These are phyloP conservation scores for Sapajus apella DNA, from an alignment of 2,113 vertebrate genomes.

Conservation along the genomic window DNA sequence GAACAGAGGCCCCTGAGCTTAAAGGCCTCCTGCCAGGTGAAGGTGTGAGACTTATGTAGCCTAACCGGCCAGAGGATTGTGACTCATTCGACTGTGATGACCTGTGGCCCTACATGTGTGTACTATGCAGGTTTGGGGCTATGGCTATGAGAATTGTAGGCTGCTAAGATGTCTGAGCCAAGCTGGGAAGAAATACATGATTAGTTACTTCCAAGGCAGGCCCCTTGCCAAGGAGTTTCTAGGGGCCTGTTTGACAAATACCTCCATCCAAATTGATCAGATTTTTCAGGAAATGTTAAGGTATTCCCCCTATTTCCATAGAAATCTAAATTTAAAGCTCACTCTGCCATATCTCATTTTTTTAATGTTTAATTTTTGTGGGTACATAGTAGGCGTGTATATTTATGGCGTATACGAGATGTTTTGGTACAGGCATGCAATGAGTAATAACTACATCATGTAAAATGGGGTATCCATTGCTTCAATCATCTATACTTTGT, in stretches of 20 bases:
- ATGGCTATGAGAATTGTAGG: neutral
- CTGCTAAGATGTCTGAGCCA: neutral
- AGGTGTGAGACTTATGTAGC: neutral
- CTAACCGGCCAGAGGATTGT: neutral
- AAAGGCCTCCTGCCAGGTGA: neutral
- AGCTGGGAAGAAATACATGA: neutral
- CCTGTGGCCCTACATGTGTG: neutral
- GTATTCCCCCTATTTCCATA: neutral
- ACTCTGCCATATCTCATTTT: neutral
- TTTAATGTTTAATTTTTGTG: no score
- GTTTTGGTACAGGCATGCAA: no score
- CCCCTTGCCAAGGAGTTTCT: neutral
- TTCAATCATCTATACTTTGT: no score
- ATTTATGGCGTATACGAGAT: no score
- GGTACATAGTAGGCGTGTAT: no score
- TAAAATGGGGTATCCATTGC: no score
- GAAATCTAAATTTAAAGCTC: slow-evolving; percentile 22
- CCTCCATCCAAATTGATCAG: neutral
- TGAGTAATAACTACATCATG: no score
- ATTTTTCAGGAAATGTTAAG: neutral
- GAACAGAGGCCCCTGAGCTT: neutral
- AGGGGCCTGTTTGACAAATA: neutral
- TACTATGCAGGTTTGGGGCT: neutral
- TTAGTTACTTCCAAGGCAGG: neutral
- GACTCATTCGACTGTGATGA: fast-evolving